Base-by-base conservation (phyloP, 2,888 invertebrate genomes). In the Melolontha melolontha region DNA sequence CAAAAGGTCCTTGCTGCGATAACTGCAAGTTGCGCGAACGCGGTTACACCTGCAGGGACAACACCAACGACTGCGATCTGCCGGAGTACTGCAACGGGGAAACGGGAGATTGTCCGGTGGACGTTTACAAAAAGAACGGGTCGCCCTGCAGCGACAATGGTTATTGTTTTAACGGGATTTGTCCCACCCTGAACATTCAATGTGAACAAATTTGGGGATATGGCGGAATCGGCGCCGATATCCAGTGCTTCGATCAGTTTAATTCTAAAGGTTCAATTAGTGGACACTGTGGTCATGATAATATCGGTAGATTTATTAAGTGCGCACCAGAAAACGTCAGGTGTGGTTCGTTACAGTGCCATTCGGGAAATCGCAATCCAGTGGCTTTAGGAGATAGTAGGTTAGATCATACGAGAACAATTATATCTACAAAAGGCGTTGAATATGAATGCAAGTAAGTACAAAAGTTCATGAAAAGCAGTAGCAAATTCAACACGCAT, bases 371-470 rank as follows among this genome's bases (percentile, higher is more conserved):
- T 81, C 87, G 91, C 55, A 90, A 92, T 78, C 97, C 97, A 1
- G 88, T 92, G 39, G 89, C 92, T 71, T 86, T 89, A 40, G 93
- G 92, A 11, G 68, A 71, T 27, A 86, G 88, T 22, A 92, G 91
- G 10, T 89, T 92, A 84, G 92, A 95, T 80, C 91, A 93, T 78
- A 93, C 95, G 6, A 89, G 92, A 77, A 97, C 97, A 14, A 93
- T 94, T 72, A 93, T 97, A 81, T 93, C 93, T 69, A 93, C 93
- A 80, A 94, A 93, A 79, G 93, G 95, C 49, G 87, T 89, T 70
- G 96, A 97, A 82, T 96, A 93, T 80, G 96, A 97, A 84, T 98
- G 97, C 96, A 98, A 97, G 97, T 97, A 84, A 90, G 93, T 91
- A 54, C 57, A 34, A 34, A 4, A 2, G 22, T 22, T 22, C 22